Evolutionary conservation across 1,140 invertebrate genomes (phyloP).

Genomic region (Zaprionus ghesquierei): DNA sequence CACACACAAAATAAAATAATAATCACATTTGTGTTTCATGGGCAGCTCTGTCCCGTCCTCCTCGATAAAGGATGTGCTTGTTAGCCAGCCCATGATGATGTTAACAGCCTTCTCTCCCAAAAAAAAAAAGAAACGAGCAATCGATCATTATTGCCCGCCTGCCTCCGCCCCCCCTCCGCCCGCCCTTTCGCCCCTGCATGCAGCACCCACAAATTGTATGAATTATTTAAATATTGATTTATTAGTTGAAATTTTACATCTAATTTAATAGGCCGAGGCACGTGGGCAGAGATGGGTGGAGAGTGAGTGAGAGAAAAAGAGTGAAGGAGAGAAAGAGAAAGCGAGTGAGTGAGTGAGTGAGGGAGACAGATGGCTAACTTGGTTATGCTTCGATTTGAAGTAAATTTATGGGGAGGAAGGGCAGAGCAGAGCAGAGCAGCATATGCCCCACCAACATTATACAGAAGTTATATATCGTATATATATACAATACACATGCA

Average conservation of each 20-base stretch:
- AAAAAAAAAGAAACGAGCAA: constrained; percentile 11
- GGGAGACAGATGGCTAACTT: neutral
- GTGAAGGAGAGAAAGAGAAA: neutral
- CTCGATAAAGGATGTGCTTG: neutral
- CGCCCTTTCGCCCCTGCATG: neutral
- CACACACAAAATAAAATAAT: neutral
- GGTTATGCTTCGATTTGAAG: constrained; percentile 22
- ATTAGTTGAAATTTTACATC: constrained; percentile 69
- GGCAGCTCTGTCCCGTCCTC: neutral
- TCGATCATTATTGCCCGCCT: constrained; percentile 32
- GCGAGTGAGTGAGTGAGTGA: no score
- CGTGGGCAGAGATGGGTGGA: neutral
- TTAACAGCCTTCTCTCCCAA: constrained; percentile 9
- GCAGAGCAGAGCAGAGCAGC: neutral
- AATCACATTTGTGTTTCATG: constrained; percentile 3
- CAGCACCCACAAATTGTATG: constrained; percentile 53
- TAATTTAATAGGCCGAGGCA: constrained; percentile 54
- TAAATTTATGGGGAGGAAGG: constrained; percentile 46
- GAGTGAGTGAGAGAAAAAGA: neutral
- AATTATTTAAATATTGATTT: constrained; percentile 80
- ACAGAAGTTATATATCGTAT: neutral
- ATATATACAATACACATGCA: neutral
- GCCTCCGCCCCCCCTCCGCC: neutral
- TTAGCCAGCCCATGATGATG: constrained; percentile 19
- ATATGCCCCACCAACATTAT: neutral